phyloP scores from a whole-genome alignment of 2,888 invertebrate genomes.

The Megamerina dolium region DNA sequence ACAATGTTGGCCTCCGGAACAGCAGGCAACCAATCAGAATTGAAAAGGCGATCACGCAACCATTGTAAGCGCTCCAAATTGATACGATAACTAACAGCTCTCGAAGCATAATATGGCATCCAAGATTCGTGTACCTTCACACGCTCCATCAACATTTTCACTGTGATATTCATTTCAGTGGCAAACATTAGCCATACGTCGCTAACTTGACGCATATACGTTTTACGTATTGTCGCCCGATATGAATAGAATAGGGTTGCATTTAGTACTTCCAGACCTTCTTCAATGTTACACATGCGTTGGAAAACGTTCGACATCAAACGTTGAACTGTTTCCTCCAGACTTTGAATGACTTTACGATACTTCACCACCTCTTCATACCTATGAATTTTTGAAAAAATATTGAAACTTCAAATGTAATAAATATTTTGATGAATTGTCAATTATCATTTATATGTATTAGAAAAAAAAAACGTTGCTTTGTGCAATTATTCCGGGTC shows the following conservation, averaged over 20 bases:
- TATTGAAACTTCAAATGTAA: too few relatives aligned
- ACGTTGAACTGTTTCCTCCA: slow-evolving; percentile 76
- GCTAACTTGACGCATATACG: slow-evolving; percentile 64
- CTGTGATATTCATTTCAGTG: slow-evolving; percentile 67
- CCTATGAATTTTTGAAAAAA: slow-evolving; percentile 19
- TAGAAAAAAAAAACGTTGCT: too few relatives aligned
- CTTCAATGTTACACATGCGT: slow-evolving; percentile 71
- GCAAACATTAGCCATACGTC: slow-evolving; percentile 69
- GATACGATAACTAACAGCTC: slow-evolving; percentile 62
- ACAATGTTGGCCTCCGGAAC: slow-evolving; percentile 57
- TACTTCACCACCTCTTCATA: slow-evolving; percentile 45
- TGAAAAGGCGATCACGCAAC: slow-evolving; percentile 60
- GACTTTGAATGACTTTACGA: slow-evolving; percentile 51
- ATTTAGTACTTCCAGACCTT: slow-evolving; percentile 71
- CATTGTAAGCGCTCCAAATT: slow-evolving; percentile 60
- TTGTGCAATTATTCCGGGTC: too few relatives aligned
- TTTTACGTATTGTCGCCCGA: slow-evolving; percentile 62
- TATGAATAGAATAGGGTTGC: slow-evolving; percentile 72
- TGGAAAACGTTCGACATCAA: slow-evolving; percentile 73
- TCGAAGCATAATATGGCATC: slow-evolving; percentile 67
- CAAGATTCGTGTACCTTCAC: slow-evolving; percentile 59
- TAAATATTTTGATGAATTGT: too few relatives aligned
- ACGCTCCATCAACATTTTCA: slow-evolving; percentile 61
- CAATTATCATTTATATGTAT: too few relatives aligned
- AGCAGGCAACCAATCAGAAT: slow-evolving; percentile 71